Evolutionary conservation across 2,888 invertebrate genomes (phyloP).

Genomic region (Halictus quadricinctus): DNA sequence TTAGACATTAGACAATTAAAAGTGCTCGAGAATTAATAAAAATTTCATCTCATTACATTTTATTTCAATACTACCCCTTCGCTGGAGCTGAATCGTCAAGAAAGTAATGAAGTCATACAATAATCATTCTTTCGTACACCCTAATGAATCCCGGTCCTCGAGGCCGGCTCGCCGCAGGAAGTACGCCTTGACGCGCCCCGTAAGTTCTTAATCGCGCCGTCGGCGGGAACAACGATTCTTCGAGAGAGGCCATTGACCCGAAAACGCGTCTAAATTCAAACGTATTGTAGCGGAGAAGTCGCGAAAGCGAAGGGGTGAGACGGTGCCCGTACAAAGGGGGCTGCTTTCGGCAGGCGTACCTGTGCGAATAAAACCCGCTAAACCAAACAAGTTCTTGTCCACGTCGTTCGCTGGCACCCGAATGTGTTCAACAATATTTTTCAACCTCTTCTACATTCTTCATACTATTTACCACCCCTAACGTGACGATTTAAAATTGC

Average conservation of each 20-base stretch:
- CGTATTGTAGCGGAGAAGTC: constrained; percentile 17
- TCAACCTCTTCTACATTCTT: not conserved
- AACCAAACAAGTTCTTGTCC: constrained; percentile 22
- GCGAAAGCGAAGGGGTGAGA: constrained; percentile 4
- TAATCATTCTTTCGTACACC: constrained; percentile 2
- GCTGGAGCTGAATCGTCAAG: not conserved
- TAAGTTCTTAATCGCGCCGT: constrained; percentile 4
- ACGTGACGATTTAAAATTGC: no score
- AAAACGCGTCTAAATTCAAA: constrained; percentile 45
- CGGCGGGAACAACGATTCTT: constrained; percentile 20
- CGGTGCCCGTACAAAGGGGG: not conserved
- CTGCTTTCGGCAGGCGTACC: constrained; percentile 16
- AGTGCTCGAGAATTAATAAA: not conserved
- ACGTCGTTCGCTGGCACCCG: not conserved
- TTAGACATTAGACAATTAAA: no score
- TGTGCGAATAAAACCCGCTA: constrained; percentile 29
- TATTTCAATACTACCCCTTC: not conserved
- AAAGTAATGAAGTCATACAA: not conserved
- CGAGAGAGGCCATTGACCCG: constrained; percentile 22
- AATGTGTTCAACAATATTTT: constrained; percentile 12
- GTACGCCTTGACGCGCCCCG: not conserved
- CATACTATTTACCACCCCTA: not conserved
- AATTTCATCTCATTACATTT: not conserved
- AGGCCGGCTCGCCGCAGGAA: not conserved
- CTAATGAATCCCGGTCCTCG: not conserved